Evolutionary conservation across 1,140 invertebrate species (phyloP), one percentile per base, ranked within the genome.

Genomic region (Melipona quadrifasciata): DNA sequence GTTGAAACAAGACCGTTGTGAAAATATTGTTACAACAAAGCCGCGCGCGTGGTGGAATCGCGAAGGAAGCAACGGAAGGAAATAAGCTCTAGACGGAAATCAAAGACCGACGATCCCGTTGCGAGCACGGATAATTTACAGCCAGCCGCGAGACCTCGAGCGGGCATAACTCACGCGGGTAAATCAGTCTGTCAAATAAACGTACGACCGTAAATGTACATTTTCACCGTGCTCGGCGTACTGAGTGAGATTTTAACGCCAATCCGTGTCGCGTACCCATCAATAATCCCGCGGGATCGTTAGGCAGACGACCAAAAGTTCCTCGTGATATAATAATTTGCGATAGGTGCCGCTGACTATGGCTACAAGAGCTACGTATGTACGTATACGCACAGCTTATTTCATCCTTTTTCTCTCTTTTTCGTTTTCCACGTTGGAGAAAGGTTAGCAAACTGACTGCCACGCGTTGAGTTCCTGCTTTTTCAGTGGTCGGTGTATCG

Each of bases 121-220:
- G 86, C 27, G 47, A 84, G 27, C 73, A 34, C 68, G 55, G 57
- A 86, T 89, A 85, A 88, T 85, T 88, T 87, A 88, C 86, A 81
- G 65, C 47, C 34, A 55, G 74, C 27, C 31, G 67, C 31, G 39
- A 67, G 81, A 82, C 58, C 31, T 31, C 31, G 31, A 31, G 31
- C 64, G 24, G 71, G 61, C 70, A 58, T 85, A 74, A 88, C 61
- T 89, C 83, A 86, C 39, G 64, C 55, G 72, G 77, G 75, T 47
- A 82, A 86, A 88, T 89, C 71, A 78, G 80, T 85, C 78, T 81
- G 86, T 88, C 86, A 39, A 88, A 68, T 75, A 55, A 74, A 67
- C 67, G 55, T 55, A 61, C 70, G 77, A 34, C 70, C 70, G 77
- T 80, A 80, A 84, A 84, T 57, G 78, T 84, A 80, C 71, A 84